phyloP scores from a whole-genome alignment of 2,888 invertebrate species.

The Terebella lapidaria region DNA sequence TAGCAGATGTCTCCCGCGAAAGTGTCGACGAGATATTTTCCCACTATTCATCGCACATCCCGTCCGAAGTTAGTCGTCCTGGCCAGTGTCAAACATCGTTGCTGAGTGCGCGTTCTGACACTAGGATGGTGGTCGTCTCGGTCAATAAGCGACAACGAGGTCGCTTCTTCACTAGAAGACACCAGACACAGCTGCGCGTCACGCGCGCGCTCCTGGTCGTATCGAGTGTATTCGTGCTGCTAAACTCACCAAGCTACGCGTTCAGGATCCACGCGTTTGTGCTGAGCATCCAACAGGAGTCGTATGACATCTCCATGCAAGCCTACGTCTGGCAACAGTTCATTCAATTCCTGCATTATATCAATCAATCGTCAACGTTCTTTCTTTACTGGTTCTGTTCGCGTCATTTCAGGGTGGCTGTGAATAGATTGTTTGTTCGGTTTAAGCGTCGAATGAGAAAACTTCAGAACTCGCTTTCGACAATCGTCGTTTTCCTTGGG shows the following conservation, averaged over 20 bases:
- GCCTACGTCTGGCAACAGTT: conserved; percentile 21
- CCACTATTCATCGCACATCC: conserved; percentile 8
- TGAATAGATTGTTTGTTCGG: conserved; percentile 12
- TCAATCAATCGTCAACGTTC: conserved; percentile 24
- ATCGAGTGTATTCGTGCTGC: conserved; percentile 23
- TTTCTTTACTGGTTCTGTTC: conserved; percentile 25
- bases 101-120: background rate
- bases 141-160: conserved; percentile 3
- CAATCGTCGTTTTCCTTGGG: too few relatives aligned
- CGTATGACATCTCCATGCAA: conserved; percentile 9
- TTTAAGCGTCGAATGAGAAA: background rate
- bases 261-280: conserved; percentile 22
- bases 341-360: conserved; percentile 24
- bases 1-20: background rate
- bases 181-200: conserved; percentile 23
- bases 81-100: background rate
- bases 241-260: conserved; percentile 25
- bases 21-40: conserved; percentile 10
- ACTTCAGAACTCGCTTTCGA: too few relatives aligned
- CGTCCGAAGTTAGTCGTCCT: background rate
- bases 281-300: conserved; percentile 14
- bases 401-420: conserved; percentile 21
- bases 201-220: conserved; percentile 25
- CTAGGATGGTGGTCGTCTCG: background rate
- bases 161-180: conserved; percentile 17